Evolutionary conservation across 2,113 vertebrate species (phyloP).

Genomic region (Toxostoma redivivum): DNA sequence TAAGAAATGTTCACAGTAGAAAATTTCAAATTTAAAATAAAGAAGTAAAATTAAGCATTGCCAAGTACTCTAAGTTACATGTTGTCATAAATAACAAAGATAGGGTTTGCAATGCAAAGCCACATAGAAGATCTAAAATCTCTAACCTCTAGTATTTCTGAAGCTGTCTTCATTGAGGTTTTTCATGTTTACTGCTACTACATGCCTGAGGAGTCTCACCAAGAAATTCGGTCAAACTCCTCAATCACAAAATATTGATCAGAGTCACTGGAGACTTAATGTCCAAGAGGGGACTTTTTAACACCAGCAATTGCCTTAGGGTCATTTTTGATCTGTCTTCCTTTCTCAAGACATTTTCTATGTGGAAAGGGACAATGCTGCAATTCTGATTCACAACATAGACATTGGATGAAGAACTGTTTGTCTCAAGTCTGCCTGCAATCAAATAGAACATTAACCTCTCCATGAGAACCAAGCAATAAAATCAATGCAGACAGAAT

Average conservation of each 20-base stretch:
- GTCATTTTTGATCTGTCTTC: background rate
- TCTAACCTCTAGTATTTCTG: background rate
- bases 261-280: background rate
- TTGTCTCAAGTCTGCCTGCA: background rate
- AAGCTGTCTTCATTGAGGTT: background rate
- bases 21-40: background rate
- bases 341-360: background rate
- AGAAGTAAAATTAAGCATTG: background rate
- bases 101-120: background rate
- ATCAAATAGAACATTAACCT: background rate
- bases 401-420: background rate
- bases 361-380: rapidly evolving
- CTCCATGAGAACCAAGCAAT: background rate
- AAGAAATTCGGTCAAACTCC: background rate
- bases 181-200: background rate
- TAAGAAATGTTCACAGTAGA: background rate
- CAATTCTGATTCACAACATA: background rate
- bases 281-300: background rate
- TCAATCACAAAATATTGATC: background rate
- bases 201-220: background rate
- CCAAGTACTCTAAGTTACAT: background rate
- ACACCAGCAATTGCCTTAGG: background rate
- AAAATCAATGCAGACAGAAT: background rate
- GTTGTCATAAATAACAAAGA: background rate
- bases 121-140: background rate